Evolutionary conservation across 2,113 vertebrate genomes (phyloP).

Genomic region (Lasiurus cinereus): DNA sequence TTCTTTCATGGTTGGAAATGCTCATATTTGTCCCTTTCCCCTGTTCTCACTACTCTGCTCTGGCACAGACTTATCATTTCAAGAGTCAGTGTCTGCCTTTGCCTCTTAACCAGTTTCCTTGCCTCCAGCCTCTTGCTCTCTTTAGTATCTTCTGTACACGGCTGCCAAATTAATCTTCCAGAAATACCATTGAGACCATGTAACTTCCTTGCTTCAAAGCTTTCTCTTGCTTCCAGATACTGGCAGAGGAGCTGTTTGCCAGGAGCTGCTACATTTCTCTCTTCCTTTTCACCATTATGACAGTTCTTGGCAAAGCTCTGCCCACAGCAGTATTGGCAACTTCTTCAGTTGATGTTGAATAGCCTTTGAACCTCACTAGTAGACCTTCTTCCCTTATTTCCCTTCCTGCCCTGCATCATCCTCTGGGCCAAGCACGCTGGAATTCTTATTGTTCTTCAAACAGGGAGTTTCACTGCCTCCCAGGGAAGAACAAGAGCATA

Average conservation of each 20-base stretch:
- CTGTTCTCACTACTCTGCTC: not conserved
- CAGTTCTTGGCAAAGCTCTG: not conserved
- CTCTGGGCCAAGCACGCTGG: not conserved
- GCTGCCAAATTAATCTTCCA: constrained; percentile 12
- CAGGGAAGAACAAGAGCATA: not conserved
- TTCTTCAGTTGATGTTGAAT: not conserved
- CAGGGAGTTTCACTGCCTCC: not conserved
- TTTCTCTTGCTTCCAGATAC: constrained; percentile 18
- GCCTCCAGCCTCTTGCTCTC: constrained; percentile 46
- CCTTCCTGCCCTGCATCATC: not conserved
- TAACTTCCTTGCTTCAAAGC: not conserved
- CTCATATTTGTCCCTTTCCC: not conserved
- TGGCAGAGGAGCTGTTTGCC: not conserved
- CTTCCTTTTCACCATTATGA: not conserved
- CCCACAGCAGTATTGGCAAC: not conserved
- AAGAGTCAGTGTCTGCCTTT: not conserved
- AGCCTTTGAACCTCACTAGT: not conserved
- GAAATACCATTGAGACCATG: constrained; percentile 1
- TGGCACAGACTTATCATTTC: constrained; percentile 55
- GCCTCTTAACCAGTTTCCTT: constrained; percentile 52
- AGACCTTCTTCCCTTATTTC: not conserved
- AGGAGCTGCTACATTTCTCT: not conserved
- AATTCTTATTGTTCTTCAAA: not conserved
- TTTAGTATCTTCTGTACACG: not conserved
- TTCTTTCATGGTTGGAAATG: not conserved